These are phyloP conservation scores for Microchirus variegatus DNA, from an alignment of 2,797 vertebrate species.

Conservation along the genomic window DNA sequence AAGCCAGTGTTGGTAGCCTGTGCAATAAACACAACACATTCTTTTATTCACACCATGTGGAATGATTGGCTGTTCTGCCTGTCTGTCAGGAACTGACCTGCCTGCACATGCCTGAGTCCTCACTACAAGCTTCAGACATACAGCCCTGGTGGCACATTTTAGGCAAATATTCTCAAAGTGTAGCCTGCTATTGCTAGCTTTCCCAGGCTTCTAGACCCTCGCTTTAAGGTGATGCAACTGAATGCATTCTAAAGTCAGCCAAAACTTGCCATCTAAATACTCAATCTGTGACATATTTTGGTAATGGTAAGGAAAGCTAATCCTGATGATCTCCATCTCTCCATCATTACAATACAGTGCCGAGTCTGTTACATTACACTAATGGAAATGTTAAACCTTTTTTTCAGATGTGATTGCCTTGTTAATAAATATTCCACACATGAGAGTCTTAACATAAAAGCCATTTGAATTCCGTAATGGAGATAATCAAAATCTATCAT, in stretches of 20 bases:
- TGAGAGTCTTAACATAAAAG: constrained; percentile 38
- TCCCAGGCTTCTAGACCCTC: no score
- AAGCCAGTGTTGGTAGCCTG: no score
- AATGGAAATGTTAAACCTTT: constrained; percentile 35
- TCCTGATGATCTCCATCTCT: constrained; percentile 28
- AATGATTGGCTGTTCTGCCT: no score
- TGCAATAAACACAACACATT: no score
- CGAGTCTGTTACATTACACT: constrained; percentile 29
- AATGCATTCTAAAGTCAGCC: constrained; percentile 2
- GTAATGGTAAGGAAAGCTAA: constrained; percentile 11
- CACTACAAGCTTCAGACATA: no score
- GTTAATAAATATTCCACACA: constrained; percentile 44
- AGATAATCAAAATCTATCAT: constrained; percentile 50
- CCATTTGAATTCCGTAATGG: constrained; percentile 39
- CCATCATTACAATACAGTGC: neutral
- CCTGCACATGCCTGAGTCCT: no score
- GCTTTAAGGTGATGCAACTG: neutral
- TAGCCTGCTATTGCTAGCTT: no score
- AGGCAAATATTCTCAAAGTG: no score
- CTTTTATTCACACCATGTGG: no score
- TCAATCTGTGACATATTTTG: constrained; percentile 9
- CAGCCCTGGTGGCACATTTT: no score
- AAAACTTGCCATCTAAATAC: constrained; percentile 5
- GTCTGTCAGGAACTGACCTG: no score
- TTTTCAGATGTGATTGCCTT: constrained; percentile 37